Percentiles rank a stretch among this genome's conserved stretches.
Evolutionary conservation across 2,113 vertebrate species (phyloP).

Genomic region (Oncorhynchus masou): DNA sequence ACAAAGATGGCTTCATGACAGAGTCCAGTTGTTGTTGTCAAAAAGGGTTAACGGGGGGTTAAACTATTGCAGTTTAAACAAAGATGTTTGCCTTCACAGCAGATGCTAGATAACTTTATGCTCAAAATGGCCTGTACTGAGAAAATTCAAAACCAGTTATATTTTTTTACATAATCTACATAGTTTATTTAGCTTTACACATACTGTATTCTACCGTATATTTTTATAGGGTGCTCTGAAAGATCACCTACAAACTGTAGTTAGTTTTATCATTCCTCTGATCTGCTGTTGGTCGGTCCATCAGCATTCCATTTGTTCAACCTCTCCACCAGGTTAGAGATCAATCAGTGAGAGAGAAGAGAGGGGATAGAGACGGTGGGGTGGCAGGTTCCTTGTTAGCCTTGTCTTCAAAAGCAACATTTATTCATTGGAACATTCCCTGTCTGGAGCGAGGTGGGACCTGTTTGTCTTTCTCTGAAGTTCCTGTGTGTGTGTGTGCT

Average conservation of each 20-base stretch:
- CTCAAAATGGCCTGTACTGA: too few relatives aligned
- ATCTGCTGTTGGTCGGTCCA: conserved; percentile 15
- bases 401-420: conserved; percentile 16
- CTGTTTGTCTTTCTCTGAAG: conserved; percentile 43
- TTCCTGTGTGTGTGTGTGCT: conserved; percentile 15
- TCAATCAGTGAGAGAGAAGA: conserved; percentile 28
- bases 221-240: background rate
- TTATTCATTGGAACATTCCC: background rate
- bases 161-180: background rate
- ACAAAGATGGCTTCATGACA: background rate
- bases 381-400: conserved; percentile 23
- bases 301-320: conserved; percentile 46
- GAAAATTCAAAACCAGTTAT: background rate
- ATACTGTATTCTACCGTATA: background rate
- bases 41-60: background rate
- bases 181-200: background rate
- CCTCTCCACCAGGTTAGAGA: conserved; percentile 53
- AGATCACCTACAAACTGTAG: background rate
- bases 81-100: background rate
- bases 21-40: background rate
- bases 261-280: conserved; percentile 14
- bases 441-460: background rate
- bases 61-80: background rate
- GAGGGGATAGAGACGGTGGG: background rate
- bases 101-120: background rate